Conservation (phyloP, 2,888 invertebrate species). For the Nipponacmea schrenckii region DNA sequence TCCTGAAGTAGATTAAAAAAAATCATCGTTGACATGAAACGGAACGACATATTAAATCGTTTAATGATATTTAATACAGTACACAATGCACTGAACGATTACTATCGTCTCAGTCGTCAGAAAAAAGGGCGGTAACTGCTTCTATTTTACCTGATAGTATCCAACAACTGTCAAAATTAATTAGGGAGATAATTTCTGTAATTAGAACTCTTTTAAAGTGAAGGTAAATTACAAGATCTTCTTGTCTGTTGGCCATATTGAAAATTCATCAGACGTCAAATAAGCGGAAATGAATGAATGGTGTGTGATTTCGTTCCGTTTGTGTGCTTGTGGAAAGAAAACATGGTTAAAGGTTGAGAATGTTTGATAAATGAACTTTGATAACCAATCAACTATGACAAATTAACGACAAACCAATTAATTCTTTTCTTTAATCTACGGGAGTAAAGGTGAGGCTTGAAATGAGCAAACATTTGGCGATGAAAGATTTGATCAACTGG, state of each 20-base stretch:
- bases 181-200: background rate
- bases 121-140: no score
- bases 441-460: no score
- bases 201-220: conserved; percentile 7
- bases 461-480: no score
- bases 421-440: background rate
- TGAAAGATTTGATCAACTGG: no score
- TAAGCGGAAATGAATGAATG: conserved; percentile 2
- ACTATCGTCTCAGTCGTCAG: no score
- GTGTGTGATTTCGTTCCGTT: conserved; percentile 6
- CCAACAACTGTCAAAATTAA: conserved; percentile 8
- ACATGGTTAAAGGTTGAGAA: conserved; percentile 1
- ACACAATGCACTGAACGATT: no score
- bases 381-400: conserved; percentile 6
- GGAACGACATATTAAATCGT: background rate
- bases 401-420: background rate
- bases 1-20: background rate
- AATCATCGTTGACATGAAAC: background rate
- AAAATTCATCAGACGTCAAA: conserved; percentile 4
- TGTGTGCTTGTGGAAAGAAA: background rate
- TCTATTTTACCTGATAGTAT: no score
- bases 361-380: conserved; percentile 4
- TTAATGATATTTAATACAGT: conserved; percentile 2
- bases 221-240: background rate
- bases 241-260: conserved; percentile 4